A percentile compares a stretch with the other conserved stretches of the same genome.
These are phyloP conservation scores for Neomorphus geoffroyi DNA, from an alignment of 2,797 vertebrate species.

Conservation along the genomic window DNA sequence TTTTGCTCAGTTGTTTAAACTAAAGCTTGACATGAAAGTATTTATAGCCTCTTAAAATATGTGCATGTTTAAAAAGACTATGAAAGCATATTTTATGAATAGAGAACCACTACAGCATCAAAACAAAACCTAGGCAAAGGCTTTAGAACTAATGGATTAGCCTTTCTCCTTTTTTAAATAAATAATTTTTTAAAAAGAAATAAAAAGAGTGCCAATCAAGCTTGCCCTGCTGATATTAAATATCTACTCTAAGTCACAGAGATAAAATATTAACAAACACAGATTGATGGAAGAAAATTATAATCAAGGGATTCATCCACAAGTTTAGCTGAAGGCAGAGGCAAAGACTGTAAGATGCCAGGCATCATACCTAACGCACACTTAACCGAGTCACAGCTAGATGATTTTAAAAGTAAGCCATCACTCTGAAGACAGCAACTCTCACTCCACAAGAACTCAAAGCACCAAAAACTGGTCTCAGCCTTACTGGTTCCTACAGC, in stretches of 20 bases:
- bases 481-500: not conserved
- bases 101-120: not conserved
- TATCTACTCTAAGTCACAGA: not conserved
- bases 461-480: not conserved
- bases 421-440: not conserved
- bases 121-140: not conserved
- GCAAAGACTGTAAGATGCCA: not conserved
- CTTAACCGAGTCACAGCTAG: not conserved
- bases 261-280: not conserved
- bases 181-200: not conserved
- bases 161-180: not conserved
- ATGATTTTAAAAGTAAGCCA: not conserved
- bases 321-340: not conserved
- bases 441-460: not conserved
- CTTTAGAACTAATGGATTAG: not conserved
- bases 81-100: not conserved
- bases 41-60: conserved; percentile 26
- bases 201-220: not conserved
- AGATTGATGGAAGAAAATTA: not conserved
- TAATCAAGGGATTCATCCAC: not conserved
- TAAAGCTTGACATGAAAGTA: conserved; percentile 38
- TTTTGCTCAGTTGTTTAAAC: conserved; percentile 34
- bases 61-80: not conserved
- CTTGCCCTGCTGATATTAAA: not conserved
- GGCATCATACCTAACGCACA: not conserved